Conservation (phyloP, 2,888 invertebrate genomes). For the Allolobophora icterica region DNA sequence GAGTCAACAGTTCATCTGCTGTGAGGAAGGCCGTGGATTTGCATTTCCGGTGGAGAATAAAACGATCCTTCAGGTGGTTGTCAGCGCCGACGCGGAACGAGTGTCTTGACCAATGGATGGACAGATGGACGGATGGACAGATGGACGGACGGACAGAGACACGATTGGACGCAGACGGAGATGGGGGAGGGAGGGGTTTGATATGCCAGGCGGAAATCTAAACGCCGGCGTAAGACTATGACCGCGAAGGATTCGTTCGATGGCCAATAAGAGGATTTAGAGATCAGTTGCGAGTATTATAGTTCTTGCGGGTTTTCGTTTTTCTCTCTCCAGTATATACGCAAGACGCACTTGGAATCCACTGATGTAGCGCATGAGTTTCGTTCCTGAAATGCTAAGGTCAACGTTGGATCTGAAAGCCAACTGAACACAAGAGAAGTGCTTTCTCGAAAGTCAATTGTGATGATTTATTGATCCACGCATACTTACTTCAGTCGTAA, state of each 20-base stretch:
- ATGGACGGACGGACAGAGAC: background rate
- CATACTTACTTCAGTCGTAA: background rate
- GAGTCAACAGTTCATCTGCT: constrained; percentile 17
- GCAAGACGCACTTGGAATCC: too few species aligned
- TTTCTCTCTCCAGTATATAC: too few species aligned
- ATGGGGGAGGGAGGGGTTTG: too few species aligned
- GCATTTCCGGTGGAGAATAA: background rate
- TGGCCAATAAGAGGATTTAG: background rate
- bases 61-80: background rate
- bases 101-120: background rate
- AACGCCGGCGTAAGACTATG: too few species aligned
- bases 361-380: background rate
- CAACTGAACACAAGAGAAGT: background rate
- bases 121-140: background rate
- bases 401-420: background rate
- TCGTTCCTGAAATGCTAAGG: background rate
- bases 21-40: background rate
- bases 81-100: background rate
- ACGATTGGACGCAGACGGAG: background rate
- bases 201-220: too few species aligned
- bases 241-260: background rate
- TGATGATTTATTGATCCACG: background rate
- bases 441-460: background rate
- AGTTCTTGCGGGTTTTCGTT: background rate
- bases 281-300: background rate